Evolutionary conservation across 1,140 invertebrate species (phyloP), one percentile per base, ranked within the genome.

Genomic region (Drosophila pseudoananassae): DNA sequence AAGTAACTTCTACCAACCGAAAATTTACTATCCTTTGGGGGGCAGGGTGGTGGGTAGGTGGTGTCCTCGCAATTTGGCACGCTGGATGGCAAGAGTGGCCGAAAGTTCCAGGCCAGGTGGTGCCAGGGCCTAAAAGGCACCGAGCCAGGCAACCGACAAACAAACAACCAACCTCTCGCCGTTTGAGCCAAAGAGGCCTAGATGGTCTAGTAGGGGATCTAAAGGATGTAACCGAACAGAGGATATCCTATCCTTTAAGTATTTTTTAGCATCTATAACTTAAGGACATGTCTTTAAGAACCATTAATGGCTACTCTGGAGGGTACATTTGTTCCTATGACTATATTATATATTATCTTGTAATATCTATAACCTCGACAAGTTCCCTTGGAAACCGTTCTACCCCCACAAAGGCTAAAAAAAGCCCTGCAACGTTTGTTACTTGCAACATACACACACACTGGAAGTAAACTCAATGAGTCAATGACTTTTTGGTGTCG

Each of bases 401-500:
- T 59, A 4, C 9, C 9, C 0, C 23, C 3, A 3, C 17, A 27
- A 27, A 66, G 63, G 46, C 58, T 66, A 60, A 29, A 31, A 6
- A 27, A 25, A 17, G 8, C 8, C 10, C 36, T 8, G 27, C 17
- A 46, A 27, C 38, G 43, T 58, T 56, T 58, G 60, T 25, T 51
- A 29, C 46, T 20, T 43, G 58, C 23, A 25, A 38, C 25, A 27
- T 47, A 61, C 38, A 27, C 50, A 38, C 43, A 57, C 51, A 54
- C 40, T 20, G 33, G 43, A 50, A 60, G 57, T 50, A 74, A 88
- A 78, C 82, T 87, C 82, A 87, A 87, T 82, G 82, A 87, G 82
- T 87, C 82, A 87, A 87, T 87, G 82, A 87, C 82, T 87, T 87
- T 87, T 78, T 82, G 82, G 82, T 87, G 82, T 87, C 75, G 82